Evolutionary conservation across 2,113 vertebrate genomes (phyloP).

Genomic region (Theristicus caerulescens): DNA sequence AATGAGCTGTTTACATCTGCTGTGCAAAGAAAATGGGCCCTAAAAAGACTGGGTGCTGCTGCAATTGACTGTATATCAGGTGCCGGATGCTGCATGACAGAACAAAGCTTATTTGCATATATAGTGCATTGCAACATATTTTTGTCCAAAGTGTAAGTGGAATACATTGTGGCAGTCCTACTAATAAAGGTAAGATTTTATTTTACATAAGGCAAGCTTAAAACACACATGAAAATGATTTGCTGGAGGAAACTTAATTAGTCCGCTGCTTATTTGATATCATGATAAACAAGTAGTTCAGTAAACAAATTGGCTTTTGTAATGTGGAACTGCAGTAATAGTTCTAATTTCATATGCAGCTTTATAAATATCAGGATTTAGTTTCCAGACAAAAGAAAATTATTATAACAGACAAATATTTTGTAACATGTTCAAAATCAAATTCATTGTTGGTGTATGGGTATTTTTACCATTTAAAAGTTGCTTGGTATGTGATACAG

Average conservation of each 20-base stretch:
- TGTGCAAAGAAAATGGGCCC: constrained; percentile 45
- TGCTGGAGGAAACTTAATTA: not conserved
- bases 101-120: constrained; percentile 57
- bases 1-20: constrained; percentile 61
- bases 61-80: constrained; percentile 60
- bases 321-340: not conserved
- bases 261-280: not conserved
- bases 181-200: constrained; percentile 61
- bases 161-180: constrained; percentile 54
- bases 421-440: not conserved
- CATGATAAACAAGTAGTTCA: not conserved
- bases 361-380: not conserved
- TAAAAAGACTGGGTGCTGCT: constrained; percentile 61
- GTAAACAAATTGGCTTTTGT: not conserved
- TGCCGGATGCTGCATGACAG: constrained; percentile 70
- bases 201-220: constrained; percentile 41
- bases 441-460: not conserved
- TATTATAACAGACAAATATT: not conserved
- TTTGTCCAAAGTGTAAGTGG: constrained; percentile 57
- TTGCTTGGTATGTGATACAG: not conserved
- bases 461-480: not conserved
- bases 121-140: constrained; percentile 66
- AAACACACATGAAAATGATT: not conserved
- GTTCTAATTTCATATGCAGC: not conserved
- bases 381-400: not conserved